phyloP scores from a whole-genome alignment of 2,888 invertebrate species.

The Sinhomidia bicolor region DNA sequence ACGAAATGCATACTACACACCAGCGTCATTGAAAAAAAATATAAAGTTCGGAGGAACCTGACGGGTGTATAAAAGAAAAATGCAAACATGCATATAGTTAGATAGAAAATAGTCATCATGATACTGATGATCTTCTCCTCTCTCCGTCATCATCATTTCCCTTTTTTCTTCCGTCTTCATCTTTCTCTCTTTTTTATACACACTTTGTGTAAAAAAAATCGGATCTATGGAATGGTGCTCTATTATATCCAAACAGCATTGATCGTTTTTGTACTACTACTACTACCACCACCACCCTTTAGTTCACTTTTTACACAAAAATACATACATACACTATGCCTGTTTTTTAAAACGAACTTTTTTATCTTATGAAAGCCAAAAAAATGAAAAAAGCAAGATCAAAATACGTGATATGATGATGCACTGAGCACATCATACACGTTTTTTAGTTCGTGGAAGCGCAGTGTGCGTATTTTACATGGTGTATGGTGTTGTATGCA shows the following conservation, averaged over 20 bases:
- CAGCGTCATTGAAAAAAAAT: conserved; percentile 33
- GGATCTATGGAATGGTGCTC: conserved; percentile 31
- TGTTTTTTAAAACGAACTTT: conserved; percentile 36
- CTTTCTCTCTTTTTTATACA: conserved; percentile 16
- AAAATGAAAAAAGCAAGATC: conserved; percentile 40
- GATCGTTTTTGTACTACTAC: conserved; percentile 19
- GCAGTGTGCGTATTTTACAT: not conserved
- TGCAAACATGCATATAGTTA: not conserved
- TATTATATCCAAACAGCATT: conserved; percentile 6
- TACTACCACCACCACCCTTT: not conserved
- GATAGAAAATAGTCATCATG: not conserved
- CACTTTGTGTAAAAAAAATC: conserved; percentile 28
- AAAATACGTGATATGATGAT: conserved; percentile 38
- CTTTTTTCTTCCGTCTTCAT: conserved; percentile 40
- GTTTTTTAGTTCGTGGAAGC: not conserved
- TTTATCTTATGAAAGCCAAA: conserved; percentile 41
- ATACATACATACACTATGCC: too few relatives aligned
- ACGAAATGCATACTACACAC: not conserved
- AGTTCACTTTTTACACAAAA: too few relatives aligned
- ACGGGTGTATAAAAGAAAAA: conserved; percentile 16
- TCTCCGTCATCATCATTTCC: conserved; percentile 54
- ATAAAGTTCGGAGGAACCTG: conserved; percentile 32
- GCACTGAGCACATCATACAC: not conserved
- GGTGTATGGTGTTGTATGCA: not conserved
- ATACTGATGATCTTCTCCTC: conserved; percentile 26